Evolutionary conservation across 2,113 vertebrate species (phyloP), one percentile per base, ranked within the genome.

Genomic region (Vidua macroura): DNA sequence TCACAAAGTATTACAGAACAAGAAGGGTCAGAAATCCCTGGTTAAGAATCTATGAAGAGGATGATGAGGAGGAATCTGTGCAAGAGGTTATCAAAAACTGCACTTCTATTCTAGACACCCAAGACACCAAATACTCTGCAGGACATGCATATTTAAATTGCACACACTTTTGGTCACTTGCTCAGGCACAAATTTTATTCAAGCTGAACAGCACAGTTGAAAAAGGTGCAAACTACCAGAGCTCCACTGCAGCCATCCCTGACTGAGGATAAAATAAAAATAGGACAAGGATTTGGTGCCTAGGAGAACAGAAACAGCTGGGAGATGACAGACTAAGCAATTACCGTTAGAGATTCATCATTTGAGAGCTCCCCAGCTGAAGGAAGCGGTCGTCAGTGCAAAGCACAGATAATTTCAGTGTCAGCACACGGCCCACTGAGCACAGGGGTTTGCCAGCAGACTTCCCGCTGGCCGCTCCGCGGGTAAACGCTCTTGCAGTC

Each of bases 301-400:
- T 31, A 30, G 37, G 70, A 95, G 82, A 89, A 64, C 11, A 90
- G 76, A 60, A 92, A 11, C 67, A 93, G 92, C 84, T 72, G 90
- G 70, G 59, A 88, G 63, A 82, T 9, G 25, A 63, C 56, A 76
- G 82, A 76, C 62, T 16, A 33, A 90, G 88, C 88, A 60, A 55
- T 85, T 79, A 53, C 75, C 49, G 19, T 19, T 35, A 82, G 39
- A 76, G 87, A 76, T 22, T 69, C 46, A 30, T 49, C 53, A 16
- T 35, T 91, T 87, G 85, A 74, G 77, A 56, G n/a, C 78, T 80
- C 79, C 58, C 63, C 55, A 24, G 79, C 0, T 22, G 78, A 56
- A 73, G 88, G 81, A 48, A 86, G 60, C 6, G 0, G 78, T 44
- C 73, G 85, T 49, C 17, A 6, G 44, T 14, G 56, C 67, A 68